Conservation (phyloP, 1,140 invertebrate species). For the Papilio dardanus region DNA sequence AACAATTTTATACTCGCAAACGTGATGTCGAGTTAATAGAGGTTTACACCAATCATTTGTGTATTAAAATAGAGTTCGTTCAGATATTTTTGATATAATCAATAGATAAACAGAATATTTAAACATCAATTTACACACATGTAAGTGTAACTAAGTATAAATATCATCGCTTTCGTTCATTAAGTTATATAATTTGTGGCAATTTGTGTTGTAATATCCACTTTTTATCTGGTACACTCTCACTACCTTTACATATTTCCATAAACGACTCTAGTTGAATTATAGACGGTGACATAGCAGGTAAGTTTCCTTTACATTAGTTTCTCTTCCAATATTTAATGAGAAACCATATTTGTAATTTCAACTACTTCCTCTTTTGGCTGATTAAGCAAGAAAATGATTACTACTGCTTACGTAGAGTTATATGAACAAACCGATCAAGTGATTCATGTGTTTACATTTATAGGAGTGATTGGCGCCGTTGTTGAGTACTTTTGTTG, state of each 20-base stretch:
- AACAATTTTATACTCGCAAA: slow-evolving; percentile 5
- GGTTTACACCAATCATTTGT: neutral
- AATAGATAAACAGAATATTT: too few species aligned
- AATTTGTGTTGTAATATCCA: neutral
- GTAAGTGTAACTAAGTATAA: neutral
- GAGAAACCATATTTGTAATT: neutral
- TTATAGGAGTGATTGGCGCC: neutral
- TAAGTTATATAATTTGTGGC: neutral
- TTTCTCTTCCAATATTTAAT: slow-evolving; percentile 17
- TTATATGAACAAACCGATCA: neutral
- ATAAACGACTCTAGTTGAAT: slow-evolving; percentile 5
- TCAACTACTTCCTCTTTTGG: neutral
- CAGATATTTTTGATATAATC: neutral
- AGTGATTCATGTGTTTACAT: neutral
- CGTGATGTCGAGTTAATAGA: neutral
- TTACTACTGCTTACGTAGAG: neutral
- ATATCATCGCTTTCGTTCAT: neutral
- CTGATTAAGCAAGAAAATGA: neutral
- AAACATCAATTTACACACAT: neutral
- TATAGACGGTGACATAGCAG: slow-evolving; percentile 5
- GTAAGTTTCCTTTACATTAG: neutral
- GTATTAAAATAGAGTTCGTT: neutral
- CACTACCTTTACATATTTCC: neutral
- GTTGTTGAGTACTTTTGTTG: neutral
- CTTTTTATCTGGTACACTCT: neutral